phyloP scores from a whole-genome alignment of 1,140 invertebrate species.

The Saccostrea cuccullata region DNA sequence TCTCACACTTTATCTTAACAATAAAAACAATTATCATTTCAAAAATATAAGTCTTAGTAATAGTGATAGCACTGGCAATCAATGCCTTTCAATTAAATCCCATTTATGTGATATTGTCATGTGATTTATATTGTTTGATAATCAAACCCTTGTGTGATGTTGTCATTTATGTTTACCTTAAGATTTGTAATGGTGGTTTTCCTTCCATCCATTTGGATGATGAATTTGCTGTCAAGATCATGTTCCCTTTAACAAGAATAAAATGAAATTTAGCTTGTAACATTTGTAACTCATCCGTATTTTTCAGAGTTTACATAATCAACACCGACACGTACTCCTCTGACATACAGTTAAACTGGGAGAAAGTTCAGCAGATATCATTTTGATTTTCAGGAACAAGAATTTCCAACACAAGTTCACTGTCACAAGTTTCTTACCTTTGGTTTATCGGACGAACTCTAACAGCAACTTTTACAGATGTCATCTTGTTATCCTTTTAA shows the following conservation, averaged over 20 bases:
- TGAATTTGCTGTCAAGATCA: slow-evolving; percentile 89
- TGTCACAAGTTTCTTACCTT: slow-evolving; percentile 66
- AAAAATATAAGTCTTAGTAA: too few species aligned
- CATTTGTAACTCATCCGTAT: not conserved
- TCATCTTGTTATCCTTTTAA: slow-evolving; percentile 62
- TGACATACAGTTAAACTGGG: too few species aligned
- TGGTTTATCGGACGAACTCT: slow-evolving; percentile 73
- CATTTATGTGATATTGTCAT: too few species aligned
- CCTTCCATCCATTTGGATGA: slow-evolving; percentile 92
- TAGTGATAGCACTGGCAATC: too few species aligned
- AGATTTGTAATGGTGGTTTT: slow-evolving; percentile 89
- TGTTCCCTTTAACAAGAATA: slow-evolving; percentile 83
- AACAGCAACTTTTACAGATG: slow-evolving; percentile 76
- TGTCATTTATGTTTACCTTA: slow-evolving; percentile 81
- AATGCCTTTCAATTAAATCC: too few species aligned
- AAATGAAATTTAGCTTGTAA: not conserved
- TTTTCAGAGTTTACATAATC: too few species aligned
- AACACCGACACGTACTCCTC: too few species aligned
- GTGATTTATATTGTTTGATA: too few species aligned
- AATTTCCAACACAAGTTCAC: not conserved
- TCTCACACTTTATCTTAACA: too few species aligned
- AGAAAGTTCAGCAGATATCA: not conserved
- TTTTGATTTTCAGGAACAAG: not conserved
- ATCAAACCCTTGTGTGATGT: too few species aligned
- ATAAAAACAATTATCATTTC: too few species aligned